Evolutionary conservation across 2,113 vertebrate genomes (phyloP).

Genomic region (Pandion haliaetus): DNA sequence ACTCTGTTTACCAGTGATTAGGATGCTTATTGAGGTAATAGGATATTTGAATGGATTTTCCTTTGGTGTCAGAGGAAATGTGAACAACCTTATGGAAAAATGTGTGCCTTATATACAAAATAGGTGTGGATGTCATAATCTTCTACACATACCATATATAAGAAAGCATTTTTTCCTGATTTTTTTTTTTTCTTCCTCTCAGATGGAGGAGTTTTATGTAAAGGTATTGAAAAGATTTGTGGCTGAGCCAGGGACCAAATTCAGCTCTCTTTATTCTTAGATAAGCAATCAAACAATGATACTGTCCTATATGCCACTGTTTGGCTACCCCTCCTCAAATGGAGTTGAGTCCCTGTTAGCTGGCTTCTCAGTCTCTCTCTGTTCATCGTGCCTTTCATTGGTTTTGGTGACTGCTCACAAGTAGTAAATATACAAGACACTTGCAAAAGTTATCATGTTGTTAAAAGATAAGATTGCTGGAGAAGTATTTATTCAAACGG

Average conservation of each 20-base stretch:
- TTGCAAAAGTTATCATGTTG: neutral
- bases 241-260: neutral
- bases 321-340: neutral
- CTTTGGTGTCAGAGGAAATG: neutral
- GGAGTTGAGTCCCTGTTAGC: fast-evolving
- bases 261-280: neutral
- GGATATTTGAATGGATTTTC: neutral
- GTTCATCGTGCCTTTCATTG: neutral
- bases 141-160: neutral
- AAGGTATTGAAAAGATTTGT: neutral
- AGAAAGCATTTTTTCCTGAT: neutral
- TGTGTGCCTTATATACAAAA: neutral
- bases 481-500: neutral
- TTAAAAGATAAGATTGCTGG: neutral
- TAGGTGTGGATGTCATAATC: neutral
- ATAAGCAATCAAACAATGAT: neutral
- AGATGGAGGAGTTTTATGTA: neutral
- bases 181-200: neutral
- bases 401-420: neutral
- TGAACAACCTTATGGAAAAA: neutral
- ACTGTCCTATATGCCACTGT: neutral
- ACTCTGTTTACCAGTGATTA: neutral
- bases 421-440: neutral
- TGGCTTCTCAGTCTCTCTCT: neutral
- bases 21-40: neutral